A percentile compares a stretch with the other conserved stretches of the same genome.
Conservation (phyloP, 2,888 invertebrate genomes). For the Dendrolimus pini region DNA sequence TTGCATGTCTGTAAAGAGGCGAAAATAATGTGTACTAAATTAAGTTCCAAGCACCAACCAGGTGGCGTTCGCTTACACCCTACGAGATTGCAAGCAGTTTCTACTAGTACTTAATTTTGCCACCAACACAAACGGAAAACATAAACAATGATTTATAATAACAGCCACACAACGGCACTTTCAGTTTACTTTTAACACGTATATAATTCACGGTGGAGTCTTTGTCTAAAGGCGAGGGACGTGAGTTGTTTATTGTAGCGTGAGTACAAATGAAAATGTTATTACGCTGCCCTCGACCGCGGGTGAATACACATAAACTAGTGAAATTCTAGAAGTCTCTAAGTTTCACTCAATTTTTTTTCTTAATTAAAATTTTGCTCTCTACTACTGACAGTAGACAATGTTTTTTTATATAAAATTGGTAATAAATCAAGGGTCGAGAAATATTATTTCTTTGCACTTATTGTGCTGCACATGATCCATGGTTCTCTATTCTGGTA, state of each 20-base stretch:
- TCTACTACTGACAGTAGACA: no score
- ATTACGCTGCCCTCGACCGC: constrained; percentile 60
- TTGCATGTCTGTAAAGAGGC: no score
- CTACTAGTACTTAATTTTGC: constrained; percentile 68
- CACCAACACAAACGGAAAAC: constrained; percentile 75
- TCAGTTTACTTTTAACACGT: constrained; percentile 77
- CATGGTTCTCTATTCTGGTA: no score
- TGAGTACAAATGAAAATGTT: constrained; percentile 75
- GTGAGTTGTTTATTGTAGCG: constrained; percentile 76
- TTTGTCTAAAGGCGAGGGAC: constrained; percentile 74
- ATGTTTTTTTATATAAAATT: no score
- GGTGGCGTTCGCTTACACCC: constrained; percentile 44
- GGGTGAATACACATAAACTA: constrained; percentile 33
- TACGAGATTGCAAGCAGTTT: constrained; percentile 58
- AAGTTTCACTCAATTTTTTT: no score
- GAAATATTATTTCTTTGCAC: no score
- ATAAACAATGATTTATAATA: constrained; percentile 78
- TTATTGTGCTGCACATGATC: no score
- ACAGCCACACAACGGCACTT: constrained; percentile 73
- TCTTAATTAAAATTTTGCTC: no score
- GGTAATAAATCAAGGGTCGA: no score
- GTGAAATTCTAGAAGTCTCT: constrained; percentile 10
- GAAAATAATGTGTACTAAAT: no score
- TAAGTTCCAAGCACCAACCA: constrained; percentile 29
- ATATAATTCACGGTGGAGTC: constrained; percentile 73